Conservation (phyloP, 2,888 invertebrate species). For the Lithosia quadra region DNA sequence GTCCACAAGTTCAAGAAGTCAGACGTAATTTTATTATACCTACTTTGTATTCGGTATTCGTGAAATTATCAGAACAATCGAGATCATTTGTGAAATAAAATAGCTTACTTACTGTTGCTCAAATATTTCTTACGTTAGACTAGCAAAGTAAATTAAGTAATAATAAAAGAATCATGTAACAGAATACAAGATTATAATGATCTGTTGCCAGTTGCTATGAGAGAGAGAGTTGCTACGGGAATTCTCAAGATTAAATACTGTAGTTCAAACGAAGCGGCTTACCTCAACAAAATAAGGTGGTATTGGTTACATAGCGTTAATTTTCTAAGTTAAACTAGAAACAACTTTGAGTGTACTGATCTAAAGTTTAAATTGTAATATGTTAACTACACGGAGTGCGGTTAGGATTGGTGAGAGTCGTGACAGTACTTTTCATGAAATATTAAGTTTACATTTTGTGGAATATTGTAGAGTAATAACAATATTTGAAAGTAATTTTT, state of each 20-base stretch:
- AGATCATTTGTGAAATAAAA: neutral
- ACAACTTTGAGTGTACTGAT: conserved; percentile 1
- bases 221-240: conserved; percentile 24
- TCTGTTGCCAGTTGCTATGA: conserved; percentile 27
- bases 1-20: too few species aligned
- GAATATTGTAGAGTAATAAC: too few species aligned
- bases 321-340: conserved; percentile 19
- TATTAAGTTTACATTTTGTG: neutral
- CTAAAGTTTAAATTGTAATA: conserved; percentile 10
- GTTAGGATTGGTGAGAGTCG: neutral
- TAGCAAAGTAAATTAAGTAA: conserved; percentile 24
- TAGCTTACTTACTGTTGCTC: neutral
- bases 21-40: too few species aligned
- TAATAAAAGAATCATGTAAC: conserved; percentile 14
- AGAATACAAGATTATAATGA: conserved; percentile 23
- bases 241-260: conserved; percentile 20
- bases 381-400: neutral
- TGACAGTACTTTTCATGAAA: neutral
- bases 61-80: neutral
- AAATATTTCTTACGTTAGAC: conserved; percentile 3
- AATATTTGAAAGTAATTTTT: too few species aligned
- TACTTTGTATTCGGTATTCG: neutral
- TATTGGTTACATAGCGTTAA: conserved; percentile 30
- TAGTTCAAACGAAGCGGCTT: conserved; percentile 27
- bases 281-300: conserved; percentile 28